Evolutionary conservation across 2,113 vertebrate species (phyloP), one percentile per base, ranked within the genome.

Genomic region (Pampusana beccarii): DNA sequence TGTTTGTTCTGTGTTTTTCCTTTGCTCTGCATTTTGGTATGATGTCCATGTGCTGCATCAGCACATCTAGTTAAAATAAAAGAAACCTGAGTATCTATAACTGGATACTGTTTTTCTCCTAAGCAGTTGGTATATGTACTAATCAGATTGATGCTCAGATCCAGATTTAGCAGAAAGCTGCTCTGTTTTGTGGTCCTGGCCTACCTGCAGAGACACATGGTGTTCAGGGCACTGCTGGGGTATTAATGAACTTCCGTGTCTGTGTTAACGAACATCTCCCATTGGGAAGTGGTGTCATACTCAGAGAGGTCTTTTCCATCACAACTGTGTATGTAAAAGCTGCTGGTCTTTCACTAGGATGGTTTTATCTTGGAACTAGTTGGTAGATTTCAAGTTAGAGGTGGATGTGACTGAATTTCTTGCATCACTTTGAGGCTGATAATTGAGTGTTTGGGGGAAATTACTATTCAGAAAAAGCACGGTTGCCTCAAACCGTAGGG

Each of bases 191-290:
- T 73, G 36, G 10, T 44, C 16, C 42, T 17, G 16, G 42, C 42
- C n/a, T 83, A 6, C 46, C 46, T 53, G 60, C 70, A 28, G 61
- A 57, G 21, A 16, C 48, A 38, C 28, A 11, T 44, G 46, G 29
- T 77, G 64, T 60, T 46, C 61, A 44, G 56, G 42, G 42, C 21
- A 10, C 28, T 20, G 53, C 42, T 72, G 64, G 29, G 4, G 60
- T 64, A 50, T 34, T 38, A 54, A 16, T 64, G 33, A 40, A 51
- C 29, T 46, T 60, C 11, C 29, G 44, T 60, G 31, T 31, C 40
- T 9, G 0, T 9, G 23, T 42, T 40, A 42, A 48, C 2, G n/a
- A 69, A 11, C 2, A 0, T 34, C 72, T 48, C 11, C 42, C 29
- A 0, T 14, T 69, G 56, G 50, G 64, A 69, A 48, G 46, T 38